These are phyloP conservation scores for Neoniphon sammara DNA, from an alignment of 2,797 vertebrate genomes.

Conservation along the genomic window DNA sequence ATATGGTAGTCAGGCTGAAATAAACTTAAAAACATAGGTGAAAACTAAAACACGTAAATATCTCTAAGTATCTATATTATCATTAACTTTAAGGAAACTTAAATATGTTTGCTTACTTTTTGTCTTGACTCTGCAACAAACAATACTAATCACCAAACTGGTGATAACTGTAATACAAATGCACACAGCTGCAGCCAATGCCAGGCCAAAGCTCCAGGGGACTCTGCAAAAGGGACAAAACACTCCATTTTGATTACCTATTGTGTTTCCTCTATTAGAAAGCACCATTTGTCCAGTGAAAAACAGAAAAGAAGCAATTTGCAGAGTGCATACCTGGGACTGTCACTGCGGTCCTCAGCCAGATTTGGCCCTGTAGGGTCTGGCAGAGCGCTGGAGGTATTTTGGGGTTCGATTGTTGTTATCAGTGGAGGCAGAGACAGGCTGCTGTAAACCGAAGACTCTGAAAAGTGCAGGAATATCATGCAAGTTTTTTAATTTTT, in stretches of 20 bases:
- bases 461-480: conserved; percentile 44
- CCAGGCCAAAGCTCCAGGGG: conserved; percentile 58
- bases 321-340: conserved; percentile 51
- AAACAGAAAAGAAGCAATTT: conserved; percentile 8
- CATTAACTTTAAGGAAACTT: conserved; percentile 19
- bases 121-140: conserved; percentile 64
- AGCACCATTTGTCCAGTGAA: neutral
- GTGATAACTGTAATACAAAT: conserved; percentile 58
- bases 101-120: conserved; percentile 53
- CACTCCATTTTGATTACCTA: neutral
- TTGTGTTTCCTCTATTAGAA: neutral
- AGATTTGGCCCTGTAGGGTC: conserved; percentile 43
- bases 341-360: conserved; percentile 49
- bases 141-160: conserved; percentile 43
- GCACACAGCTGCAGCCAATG: conserved; percentile 57
- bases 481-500: neutral
- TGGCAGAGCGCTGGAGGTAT: conserved; percentile 17
- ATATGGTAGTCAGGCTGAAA: neutral
- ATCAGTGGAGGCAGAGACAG: conserved; percentile 39
- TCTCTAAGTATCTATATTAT: neutral
- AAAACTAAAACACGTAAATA: neutral
- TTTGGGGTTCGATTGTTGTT: conserved; percentile 37
- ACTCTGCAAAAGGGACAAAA: conserved; percentile 49
- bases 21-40: conserved; percentile 4
- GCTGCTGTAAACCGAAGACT: conserved; percentile 39